Evolutionary conservation across 2,797 vertebrate species (phyloP), one percentile per base, ranked within the genome.

Genomic region (Varecia variegata): DNA sequence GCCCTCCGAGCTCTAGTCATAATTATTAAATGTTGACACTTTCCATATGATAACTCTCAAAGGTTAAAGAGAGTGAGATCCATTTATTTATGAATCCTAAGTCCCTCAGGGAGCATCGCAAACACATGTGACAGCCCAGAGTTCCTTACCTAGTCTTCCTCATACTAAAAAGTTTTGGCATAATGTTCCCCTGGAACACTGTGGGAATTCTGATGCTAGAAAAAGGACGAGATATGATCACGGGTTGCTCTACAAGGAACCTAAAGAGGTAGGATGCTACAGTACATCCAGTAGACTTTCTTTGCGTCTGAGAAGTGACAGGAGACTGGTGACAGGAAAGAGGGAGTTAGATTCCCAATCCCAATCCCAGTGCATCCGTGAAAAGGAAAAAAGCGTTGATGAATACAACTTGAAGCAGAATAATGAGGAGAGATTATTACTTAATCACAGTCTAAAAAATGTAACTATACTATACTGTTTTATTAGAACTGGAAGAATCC

Each of bases 401-500:
- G 11, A 68, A 38, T 23, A 27, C 25, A 54, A 7, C 30, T n/a
- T 32, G 50, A 54, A 52, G n/a, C 21, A n/a, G 56, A 74, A 50
- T 47, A 56, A 76, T 1, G n/a, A 30, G n/a, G 45, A n/a, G 21
- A 90, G 11, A 9, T 45, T 56, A 21, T 35, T n/a, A 62, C 43
- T 84, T 73, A 76, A 52, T 88, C n/a, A 21, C 11, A 52, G 25
- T 70, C 90, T 81, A 62, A 79, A 74, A 95, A 90, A 67, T 54
- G 60, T 21, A 65, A 62, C 70, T 54, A 70, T 45, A 68, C 6
- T 62, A 30, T 50, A 77, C 52, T 58, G 1, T 52, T 60, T 87
- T 52, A 47, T 60, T 88, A 94, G 80, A 92, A 86, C 54, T 73
- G 56, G 85, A 71, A 88, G 43, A 30, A 88, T 93, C 43, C 58